phyloP scores from a whole-genome alignment of 2,797 vertebrate genomes.

The Anguilla megastoma region DNA sequence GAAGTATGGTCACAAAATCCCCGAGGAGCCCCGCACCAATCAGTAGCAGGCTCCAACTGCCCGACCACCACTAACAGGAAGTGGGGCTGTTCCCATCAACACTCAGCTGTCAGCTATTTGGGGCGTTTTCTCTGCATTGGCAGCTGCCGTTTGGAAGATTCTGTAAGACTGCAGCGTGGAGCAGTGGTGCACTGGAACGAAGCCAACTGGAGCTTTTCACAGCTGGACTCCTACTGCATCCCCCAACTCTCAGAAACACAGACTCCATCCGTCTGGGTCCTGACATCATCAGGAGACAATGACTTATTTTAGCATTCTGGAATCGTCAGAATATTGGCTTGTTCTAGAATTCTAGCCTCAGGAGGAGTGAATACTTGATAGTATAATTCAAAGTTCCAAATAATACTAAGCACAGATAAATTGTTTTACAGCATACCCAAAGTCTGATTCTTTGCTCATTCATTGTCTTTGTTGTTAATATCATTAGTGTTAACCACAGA shows the following conservation, averaged over 20 bases:
- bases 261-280: not conserved
- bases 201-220: constrained; percentile 26
- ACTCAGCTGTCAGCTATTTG: constrained; percentile 44
- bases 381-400: constrained; percentile 19
- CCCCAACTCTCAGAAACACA: not conserved
- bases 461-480: constrained; percentile 36
- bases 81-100: constrained; percentile 55
- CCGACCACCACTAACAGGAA: not conserved
- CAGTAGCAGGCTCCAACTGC: constrained; percentile 39
- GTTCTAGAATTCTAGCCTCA: not conserved
- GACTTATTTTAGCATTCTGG: not conserved
- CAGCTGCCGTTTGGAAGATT: not conserved
- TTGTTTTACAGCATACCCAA: constrained; percentile 39
- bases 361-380: not conserved
- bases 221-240: constrained; percentile 24
- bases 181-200: constrained; percentile 1
- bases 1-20: constrained; percentile 66
- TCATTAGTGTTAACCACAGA: constrained; percentile 51
- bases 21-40: constrained; percentile 57
- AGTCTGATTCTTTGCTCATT: constrained; percentile 34
- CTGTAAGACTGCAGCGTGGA: constrained; percentile 10
- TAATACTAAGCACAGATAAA: constrained; percentile 30
- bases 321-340: not conserved
- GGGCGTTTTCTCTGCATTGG: not conserved
- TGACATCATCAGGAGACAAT: constrained; percentile 14